phyloP scores from a whole-genome alignment of 2,113 vertebrate genomes.

The Takifugu bimaculatus region DNA sequence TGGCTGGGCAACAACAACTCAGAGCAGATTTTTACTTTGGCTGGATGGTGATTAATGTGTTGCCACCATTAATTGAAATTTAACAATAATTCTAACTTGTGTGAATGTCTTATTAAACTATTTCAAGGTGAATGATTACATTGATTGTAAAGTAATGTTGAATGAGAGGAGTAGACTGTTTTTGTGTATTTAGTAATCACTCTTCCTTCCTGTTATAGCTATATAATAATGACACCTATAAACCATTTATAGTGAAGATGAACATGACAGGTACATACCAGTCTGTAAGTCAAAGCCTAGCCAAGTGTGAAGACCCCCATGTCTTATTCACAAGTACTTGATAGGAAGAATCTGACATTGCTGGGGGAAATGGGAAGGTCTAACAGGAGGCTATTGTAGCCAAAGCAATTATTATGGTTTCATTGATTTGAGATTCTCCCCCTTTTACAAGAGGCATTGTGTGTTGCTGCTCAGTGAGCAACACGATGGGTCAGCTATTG shows the following conservation, averaged over 20 bases:
- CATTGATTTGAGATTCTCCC: conserved; percentile 50
- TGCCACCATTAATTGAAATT: too few relatives aligned
- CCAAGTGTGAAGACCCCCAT: conserved; percentile 14
- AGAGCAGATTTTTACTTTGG: neutral
- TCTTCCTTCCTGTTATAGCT: conserved; percentile 1
- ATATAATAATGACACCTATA: neutral
- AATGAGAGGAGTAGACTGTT: too few relatives aligned
- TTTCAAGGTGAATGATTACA: neutral
- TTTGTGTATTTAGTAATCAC: neutral
- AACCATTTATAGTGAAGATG: neutral
- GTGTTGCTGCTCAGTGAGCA: conserved; percentile 36
- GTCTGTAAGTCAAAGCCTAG: conserved; percentile 1
- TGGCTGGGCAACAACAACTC: neutral
- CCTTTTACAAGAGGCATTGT: conserved; percentile 59
- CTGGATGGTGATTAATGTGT: too few relatives aligned
- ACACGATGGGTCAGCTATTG: conserved; percentile 34
- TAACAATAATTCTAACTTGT: too few relatives aligned
- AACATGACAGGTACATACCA: conserved; percentile 24
- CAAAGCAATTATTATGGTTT: conserved; percentile 58
- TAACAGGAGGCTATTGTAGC: conserved; percentile 58
- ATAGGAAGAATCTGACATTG: conserved; percentile 58
- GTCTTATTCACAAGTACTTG: conserved; percentile 34
- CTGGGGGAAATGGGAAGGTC: conserved; percentile 56
- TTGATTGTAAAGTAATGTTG: neutral
- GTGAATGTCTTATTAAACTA: neutral